phyloP scores from a whole-genome alignment of 2,888 invertebrate species.

The Hydriomena furcata region DNA sequence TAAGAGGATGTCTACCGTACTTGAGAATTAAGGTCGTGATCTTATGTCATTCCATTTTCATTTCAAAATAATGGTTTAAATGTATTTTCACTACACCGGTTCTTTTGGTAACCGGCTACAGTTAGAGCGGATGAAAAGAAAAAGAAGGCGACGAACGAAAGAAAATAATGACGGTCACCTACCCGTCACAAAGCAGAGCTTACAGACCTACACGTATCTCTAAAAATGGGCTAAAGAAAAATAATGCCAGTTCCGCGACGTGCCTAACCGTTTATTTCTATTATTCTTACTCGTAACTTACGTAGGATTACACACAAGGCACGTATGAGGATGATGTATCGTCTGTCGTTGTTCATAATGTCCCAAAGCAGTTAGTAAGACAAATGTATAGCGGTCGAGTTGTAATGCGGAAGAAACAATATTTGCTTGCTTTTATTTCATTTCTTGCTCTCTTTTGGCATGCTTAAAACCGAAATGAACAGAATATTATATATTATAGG shows the following conservation, averaged over 20 bases:
- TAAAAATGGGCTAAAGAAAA: conserved; percentile 7
- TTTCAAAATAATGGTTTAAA: no score
- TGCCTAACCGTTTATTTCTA: conserved; percentile 16
- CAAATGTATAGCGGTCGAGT: conserved; percentile 34
- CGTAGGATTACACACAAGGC: conserved; percentile 28
- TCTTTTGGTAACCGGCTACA: no score
- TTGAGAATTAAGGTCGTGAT: no score
- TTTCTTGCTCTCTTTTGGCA: neutral
- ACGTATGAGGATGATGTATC: conserved; percentile 44
- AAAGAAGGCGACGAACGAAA: no score
- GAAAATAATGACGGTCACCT: no score
- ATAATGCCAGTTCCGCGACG: conserved; percentile 9
- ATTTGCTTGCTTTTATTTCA: conserved; percentile 5
- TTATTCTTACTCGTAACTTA: conserved; percentile 23
- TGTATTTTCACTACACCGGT: no score
- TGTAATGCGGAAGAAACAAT: conserved; percentile 10
- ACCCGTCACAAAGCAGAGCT: neutral
- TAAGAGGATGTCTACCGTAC: no score
- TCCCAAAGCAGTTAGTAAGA: conserved; percentile 43
- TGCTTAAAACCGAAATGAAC: neutral
- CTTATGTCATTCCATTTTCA: no score
- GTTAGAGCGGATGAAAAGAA: no score
- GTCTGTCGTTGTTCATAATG: conserved; percentile 46
- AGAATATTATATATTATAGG: no score
- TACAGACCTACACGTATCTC: neutral